phyloP scores from a whole-genome alignment of 2,888 invertebrate species.

The Lacanobia wlatinum region DNA sequence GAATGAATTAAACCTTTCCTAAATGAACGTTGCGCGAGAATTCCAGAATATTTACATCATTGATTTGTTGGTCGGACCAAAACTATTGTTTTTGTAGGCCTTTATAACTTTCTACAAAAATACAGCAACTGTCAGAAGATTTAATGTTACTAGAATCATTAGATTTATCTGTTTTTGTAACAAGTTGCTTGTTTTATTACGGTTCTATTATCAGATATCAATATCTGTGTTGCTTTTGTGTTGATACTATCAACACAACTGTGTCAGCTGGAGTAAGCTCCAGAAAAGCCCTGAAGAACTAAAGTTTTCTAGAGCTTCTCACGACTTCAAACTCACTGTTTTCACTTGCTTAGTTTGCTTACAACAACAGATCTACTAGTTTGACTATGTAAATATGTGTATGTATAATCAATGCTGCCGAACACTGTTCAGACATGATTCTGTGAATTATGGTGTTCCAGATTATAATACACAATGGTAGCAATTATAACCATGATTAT shows the following conservation, averaged over 20 bases:
- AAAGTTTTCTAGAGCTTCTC: too few species aligned
- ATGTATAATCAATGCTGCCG: neutral
- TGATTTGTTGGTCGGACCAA: neutral
- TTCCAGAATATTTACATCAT: neutral
- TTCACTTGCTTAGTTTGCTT: neutral
- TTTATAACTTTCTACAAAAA: too few species aligned
- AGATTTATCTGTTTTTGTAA: too few species aligned
- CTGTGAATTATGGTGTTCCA: neutral
- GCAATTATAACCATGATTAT: neutral
- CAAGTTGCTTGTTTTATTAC: too few species aligned
- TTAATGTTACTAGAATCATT: too few species aligned
- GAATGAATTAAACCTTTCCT: neutral
- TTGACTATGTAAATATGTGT: neutral
- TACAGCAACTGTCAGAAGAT: too few species aligned
- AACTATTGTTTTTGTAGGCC: neutral
- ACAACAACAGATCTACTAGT: neutral
- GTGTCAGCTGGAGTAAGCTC: too few species aligned
- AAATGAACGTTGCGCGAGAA: neutral
- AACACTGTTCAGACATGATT: neutral
- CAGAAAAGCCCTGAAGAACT: too few species aligned
- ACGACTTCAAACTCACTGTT: neutral
- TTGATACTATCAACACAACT: too few species aligned
- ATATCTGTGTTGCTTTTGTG: too few species aligned
- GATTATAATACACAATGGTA: neutral
- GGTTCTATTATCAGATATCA: too few species aligned